These are phyloP conservation scores for Drosophila siamana DNA, from an alignment of 2,888 invertebrate genomes.

Conservation along the genomic window DNA sequence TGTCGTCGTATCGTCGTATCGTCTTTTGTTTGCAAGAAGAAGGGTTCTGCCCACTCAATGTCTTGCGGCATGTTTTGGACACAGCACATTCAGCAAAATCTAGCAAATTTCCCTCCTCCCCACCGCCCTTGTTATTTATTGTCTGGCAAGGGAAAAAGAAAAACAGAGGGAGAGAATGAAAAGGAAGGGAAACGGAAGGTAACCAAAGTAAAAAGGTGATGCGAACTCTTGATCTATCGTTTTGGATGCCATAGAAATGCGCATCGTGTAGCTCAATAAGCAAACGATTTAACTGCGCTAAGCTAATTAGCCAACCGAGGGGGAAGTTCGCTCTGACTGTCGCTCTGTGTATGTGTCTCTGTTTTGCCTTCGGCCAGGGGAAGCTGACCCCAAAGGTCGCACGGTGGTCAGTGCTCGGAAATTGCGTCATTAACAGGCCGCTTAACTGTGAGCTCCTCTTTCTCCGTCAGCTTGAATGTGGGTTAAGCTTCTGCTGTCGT, in stretches of 20 bases:
- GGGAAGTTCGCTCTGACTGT: slow-evolving; percentile 29
- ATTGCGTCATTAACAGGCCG: slow-evolving; percentile 78
- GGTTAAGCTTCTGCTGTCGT: slow-evolving; percentile 52
- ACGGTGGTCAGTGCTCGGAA: slow-evolving; percentile 63
- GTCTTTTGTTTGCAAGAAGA: neutral
- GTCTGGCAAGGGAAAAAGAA: slow-evolving; percentile 51
- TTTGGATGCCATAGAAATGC: slow-evolving; percentile 70
- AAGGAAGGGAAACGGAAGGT: slow-evolving; percentile 7
- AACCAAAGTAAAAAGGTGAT: slow-evolving; percentile 18
- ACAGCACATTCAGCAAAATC: slow-evolving; percentile 16
- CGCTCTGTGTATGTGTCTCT: neutral
- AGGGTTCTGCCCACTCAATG: neutral
- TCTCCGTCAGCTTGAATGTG: slow-evolving; percentile 21
- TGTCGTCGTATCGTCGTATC: too few species aligned
- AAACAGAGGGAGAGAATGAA: neutral
- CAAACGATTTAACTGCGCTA: slow-evolving; percentile 71
- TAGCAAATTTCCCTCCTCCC: slow-evolving; percentile 1
- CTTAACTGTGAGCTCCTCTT: slow-evolving; percentile 48
- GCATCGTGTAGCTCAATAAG: slow-evolving; percentile 54
- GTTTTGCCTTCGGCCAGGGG: too few species aligned
- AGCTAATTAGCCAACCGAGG: slow-evolving; percentile 73
- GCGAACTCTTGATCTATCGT: slow-evolving; percentile 27
- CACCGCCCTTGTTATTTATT: slow-evolving; percentile 64
- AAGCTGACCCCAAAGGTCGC: slow-evolving; percentile 68
- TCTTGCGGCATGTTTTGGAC: slow-evolving; percentile 25